Base-by-base conservation (phyloP, 2,113 vertebrate genomes). In the Tauraco erythrolophus region DNA sequence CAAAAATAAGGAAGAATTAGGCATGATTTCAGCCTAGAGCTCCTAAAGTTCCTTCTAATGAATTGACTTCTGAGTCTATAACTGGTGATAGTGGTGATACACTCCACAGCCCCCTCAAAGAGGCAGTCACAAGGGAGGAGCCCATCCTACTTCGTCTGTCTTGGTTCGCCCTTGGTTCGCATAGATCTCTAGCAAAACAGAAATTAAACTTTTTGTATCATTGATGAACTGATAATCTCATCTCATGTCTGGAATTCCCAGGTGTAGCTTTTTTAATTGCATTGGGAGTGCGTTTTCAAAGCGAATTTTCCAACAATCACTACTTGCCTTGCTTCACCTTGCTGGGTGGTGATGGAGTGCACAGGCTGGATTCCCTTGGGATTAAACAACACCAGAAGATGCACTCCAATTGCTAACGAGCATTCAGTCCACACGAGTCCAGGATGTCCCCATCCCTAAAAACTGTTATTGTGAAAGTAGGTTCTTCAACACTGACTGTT, bases 171-270 rank as follows among this genome's bases (percentile, higher is more conserved):
- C 10, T 71, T 27, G 45, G 37, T 66, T 37, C 84, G 62, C 3
- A 16, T 14, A 69, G 8, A 46, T 45, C 24, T 11, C 13, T 27
- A 58, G 22, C 7, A 79, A 78, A 85, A 37, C 12, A 75, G 22
- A 66, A 58, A 43, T 54, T 31, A 72, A 64, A 48, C 0, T 1
- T 76, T 62, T 87, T 79, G 37, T 64, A 13, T 69, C 61, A 80
- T 5, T 3, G 3, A 21, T 72, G 24, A 57, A 43, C 19, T 78
- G 25, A 35, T 23, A 39, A 17, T 79, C 35, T 79, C 0, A 0
- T 24, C 57, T 88, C 35, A 33, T 84, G 35, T 24, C 27, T 82
- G 43, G 30, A 84, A 51, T 84, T 87, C 35, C 43, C 46, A 21
- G 18, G 4, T 64, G 7, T 61, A 61, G 2, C 25, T 76, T 77